Conservation (phyloP, 2,113 vertebrate species). For the Oxygymnocypris stewartii region DNA sequence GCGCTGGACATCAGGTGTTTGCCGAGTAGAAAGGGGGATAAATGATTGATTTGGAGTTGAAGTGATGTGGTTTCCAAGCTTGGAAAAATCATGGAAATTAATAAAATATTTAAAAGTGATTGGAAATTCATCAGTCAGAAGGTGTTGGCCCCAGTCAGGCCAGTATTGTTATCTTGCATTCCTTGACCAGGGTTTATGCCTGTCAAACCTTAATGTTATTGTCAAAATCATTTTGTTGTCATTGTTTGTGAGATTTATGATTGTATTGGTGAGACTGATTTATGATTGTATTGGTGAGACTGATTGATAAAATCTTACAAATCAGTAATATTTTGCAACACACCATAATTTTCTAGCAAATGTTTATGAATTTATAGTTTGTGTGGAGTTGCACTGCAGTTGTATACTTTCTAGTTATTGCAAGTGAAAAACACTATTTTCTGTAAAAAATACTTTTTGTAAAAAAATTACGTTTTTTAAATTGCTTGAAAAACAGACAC, state of each 20-base stretch:
- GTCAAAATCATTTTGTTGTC: background rate
- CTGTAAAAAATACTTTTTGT: no score
- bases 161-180: background rate
- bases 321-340: background rate
- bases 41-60: background rate
- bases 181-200: background rate
- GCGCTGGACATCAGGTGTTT: constrained; percentile 12
- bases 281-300: background rate
- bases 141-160: no score
- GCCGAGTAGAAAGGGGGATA: background rate
- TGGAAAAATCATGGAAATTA: background rate
- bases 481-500: background rate
- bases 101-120: background rate
- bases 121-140: no score
- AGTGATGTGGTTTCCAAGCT: background rate
- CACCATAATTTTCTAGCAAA: background rate
- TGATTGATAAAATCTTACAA: background rate
- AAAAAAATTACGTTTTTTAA: background rate
- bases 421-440: background rate
- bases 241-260: background rate
- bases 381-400: background rate
- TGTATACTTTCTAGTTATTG: background rate
- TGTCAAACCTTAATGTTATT: background rate
- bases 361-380: background rate
- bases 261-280: no score